Percentiles rank a stretch among this genome's conserved stretches.
Conservation (phyloP, 2,888 invertebrate genomes). For the Erebia aethiops region DNA sequence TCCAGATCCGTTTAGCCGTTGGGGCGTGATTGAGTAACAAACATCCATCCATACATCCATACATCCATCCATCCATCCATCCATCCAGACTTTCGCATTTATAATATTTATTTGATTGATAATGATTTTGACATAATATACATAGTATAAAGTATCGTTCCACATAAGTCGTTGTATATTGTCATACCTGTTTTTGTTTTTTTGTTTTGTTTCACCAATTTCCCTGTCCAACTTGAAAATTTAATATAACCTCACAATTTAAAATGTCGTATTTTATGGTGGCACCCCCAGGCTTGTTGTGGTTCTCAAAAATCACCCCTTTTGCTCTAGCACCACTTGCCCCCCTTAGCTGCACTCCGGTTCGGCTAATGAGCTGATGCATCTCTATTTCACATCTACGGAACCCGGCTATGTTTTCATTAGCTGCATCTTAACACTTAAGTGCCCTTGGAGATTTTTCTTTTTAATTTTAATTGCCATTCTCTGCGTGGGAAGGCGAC, state of each 20-base stretch:
- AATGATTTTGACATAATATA: too few relatives aligned
- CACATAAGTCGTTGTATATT: too few relatives aligned
- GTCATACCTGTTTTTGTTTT: too few relatives aligned
- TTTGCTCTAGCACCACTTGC: constrained; percentile 36
- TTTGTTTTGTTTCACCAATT: too few relatives aligned
- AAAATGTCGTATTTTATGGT: background rate
- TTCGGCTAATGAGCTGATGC: constrained; percentile 43
- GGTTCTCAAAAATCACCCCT: constrained; percentile 35
- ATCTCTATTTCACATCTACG: constrained; percentile 34
- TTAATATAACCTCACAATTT: background rate
- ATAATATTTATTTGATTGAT: too few relatives aligned
- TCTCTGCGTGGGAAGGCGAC: constrained; percentile 25
- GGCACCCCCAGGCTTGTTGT: constrained; percentile 14
- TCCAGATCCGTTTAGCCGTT: too few relatives aligned
- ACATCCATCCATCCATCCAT: too few relatives aligned
- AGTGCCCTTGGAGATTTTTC: constrained; percentile 26
- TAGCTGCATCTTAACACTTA: constrained; percentile 32
- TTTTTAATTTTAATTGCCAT: constrained; percentile 33
- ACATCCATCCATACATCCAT: too few relatives aligned
- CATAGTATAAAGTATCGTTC: too few relatives aligned
- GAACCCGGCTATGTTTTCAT: constrained; percentile 32
- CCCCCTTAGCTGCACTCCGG: constrained; percentile 35
- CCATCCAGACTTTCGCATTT: too few relatives aligned
- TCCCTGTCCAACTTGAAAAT: background rate
- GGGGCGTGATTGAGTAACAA: too few relatives aligned